Evolutionary conservation across 2,888 invertebrate genomes (phyloP), one percentile per base, ranked within the genome.

Genomic region (Noctua pronuba): DNA sequence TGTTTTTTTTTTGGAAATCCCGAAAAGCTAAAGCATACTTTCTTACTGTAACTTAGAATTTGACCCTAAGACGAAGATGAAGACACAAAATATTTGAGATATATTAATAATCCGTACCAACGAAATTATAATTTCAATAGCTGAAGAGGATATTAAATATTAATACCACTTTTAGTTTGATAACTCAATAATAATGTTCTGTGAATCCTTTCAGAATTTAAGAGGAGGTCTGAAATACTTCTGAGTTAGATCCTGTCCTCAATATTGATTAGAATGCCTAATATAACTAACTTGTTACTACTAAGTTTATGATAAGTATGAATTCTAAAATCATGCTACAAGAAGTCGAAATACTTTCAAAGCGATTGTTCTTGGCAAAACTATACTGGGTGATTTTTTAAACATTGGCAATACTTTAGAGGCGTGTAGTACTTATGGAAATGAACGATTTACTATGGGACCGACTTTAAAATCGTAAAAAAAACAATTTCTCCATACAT

Each of bases 151-250:
- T 62, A 69, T 74, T 73, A 77, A 82, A 78, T 79, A 75, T 82
- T 67, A 77, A 80, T 76, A 78, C 16, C 38, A 76, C 66, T 83
- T 82, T 64, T 85, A 76, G 73, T 84, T 78, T 41, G 49, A 38
- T 69, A 84, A 79, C 72, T 84, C 64, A 84, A 84, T 84, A 84
- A 80, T 69, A 72, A 69, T 74, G 13, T 73, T 84, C 71, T 44
- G 38, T 72, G 74, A 69, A 77, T 74, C 70, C 62, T 67, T 82
- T 73, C 35, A 58, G 70, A 66, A 73, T 71, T 73, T 64, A 11
- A 49, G n/a, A 28, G 24, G 13, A 35, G 31, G 28, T 35, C 28
- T 70, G 31, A 55, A 69, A 38, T 66, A 75, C 38, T 71, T 62
- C 46, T 41, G 21, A 62, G 21, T 24, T 31, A 28, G 55, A 68